phyloP scores from a whole-genome alignment of 2,888 invertebrate genomes.

The Ectemnius cavifrons region DNA sequence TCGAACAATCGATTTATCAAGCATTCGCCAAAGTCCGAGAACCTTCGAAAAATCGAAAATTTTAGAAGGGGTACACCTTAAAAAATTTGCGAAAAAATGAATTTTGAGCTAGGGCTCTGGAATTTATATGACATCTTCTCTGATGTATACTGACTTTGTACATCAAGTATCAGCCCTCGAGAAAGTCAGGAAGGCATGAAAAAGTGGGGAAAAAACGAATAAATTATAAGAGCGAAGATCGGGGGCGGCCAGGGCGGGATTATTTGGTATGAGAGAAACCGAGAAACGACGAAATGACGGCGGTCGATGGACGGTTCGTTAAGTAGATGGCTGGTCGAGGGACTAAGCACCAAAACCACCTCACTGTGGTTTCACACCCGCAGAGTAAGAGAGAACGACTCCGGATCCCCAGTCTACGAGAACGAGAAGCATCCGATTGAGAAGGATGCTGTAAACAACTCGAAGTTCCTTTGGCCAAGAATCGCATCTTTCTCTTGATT shows the following conservation, averaged over 20 bases:
- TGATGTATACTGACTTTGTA: too few relatives aligned
- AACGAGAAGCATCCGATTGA: conserved; percentile 20
- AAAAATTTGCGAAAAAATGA: too few relatives aligned
- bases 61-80: too few relatives aligned
- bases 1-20: too few relatives aligned
- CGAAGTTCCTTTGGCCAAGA: conserved; percentile 69
- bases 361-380: conserved; percentile 78
- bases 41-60: too few relatives aligned
- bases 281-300: conserved; percentile 72
- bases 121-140: too few relatives aligned
- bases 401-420: conserved; percentile 18
- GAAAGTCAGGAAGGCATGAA: neutral
- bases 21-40: too few relatives aligned
- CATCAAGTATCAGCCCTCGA: too few relatives aligned
- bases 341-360: conserved; percentile 77
- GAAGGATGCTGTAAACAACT: conserved; percentile 65
- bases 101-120: too few relatives aligned
- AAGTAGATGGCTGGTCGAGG: conserved; percentile 72
- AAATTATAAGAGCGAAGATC: conserved; percentile 22
- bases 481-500: conserved; percentile 19
- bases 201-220: neutral
- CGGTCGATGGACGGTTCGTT: conserved; percentile 74
- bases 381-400: conserved; percentile 57
- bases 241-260: conserved; percentile 32
- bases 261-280: conserved; percentile 65